phyloP scores from a whole-genome alignment of 2,888 invertebrate species.

The Barypeithes pellucidus region DNA sequence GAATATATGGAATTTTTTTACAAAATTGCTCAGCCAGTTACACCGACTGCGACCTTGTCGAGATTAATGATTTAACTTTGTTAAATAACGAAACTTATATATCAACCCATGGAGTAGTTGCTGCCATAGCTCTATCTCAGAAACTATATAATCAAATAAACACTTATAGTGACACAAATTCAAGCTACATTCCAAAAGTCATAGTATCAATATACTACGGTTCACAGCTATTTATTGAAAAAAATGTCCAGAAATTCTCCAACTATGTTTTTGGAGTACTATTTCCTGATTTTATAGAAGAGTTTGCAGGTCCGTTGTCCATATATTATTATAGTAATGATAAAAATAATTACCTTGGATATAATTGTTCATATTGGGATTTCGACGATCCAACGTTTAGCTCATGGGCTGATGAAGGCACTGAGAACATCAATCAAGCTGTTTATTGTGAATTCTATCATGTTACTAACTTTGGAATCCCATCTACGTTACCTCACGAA shows the following conservation, averaged over 20 bases:
- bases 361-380: conserved; percentile 54
- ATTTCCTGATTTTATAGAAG: conserved; percentile 44
- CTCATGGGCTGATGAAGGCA: conserved; percentile 37
- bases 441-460: conserved; percentile 49
- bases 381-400: conserved; percentile 27
- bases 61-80: not conserved
- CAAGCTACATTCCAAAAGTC: conserved; percentile 38
- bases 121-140: conserved; percentile 41
- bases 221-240: conserved; percentile 49
- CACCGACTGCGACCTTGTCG: not conserved
- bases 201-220: conserved; percentile 45
- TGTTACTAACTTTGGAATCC: conserved; percentile 46
- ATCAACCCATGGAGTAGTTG: conserved; percentile 22
- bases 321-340: conserved; percentile 31
- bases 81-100: conserved; percentile 10
- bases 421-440: conserved; percentile 8
- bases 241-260: conserved; percentile 24
- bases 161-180: conserved; percentile 12
- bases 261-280: conserved; percentile 51
- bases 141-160: conserved; percentile 39
- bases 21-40: conserved; percentile 20
- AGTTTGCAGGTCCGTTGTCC: conserved; percentile 41
- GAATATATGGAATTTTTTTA: conserved; percentile 37
- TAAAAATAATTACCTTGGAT: conserved; percentile 9
- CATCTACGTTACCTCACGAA: not conserved